Base-by-base conservation (phyloP, 2,113 vertebrate genomes). In the Cavia porcellus region DNA sequence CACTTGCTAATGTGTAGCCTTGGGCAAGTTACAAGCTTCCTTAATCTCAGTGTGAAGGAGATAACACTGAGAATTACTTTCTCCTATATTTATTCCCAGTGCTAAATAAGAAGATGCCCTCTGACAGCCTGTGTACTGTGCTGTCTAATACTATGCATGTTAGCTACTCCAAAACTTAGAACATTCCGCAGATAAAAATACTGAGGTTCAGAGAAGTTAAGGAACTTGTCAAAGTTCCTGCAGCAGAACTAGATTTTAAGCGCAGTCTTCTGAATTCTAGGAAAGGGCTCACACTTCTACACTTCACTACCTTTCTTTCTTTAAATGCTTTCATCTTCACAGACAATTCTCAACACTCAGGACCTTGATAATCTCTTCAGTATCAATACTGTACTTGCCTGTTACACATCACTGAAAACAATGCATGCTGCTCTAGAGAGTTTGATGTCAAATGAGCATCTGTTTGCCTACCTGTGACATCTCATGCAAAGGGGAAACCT, bases 141-240 rank as follows among this genome's bases (percentile, higher is more conserved):
- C 1, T 13, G 35, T 45, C 55, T n/a, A n/a, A n/a, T 91, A 14
- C 0, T 8, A 11, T 42, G 7, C 20, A 2, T 3, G 3, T 1
- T 50, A 50, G 61, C 8, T 22, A 15, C 70, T 32, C 68, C 45
- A 32, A 84, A 75, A n/a, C 32, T 70, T 45, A 42, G 77, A 59
- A n/a, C 2, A 11, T 38, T 84, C 10, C 66, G 3, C 25, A 47
- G 52, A 28, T 30, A 55, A 17, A 55, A 82, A 20, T 20, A 17
- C 7, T 42, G 35, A 75, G 45, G 25, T n/a, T 75, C 50, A 28
- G 50, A 80, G 50, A 80, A 19, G 17, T 55, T 80, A 80, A 50
- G 6, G 5, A 45, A 88, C 61, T 55, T 83, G 17, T 66, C 32
- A 22, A n/a, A 92, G 22, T 4, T 24, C 61, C 10, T 4, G 3